These are phyloP conservation scores for Novumbra hubbsi DNA, from an alignment of 2,797 vertebrate genomes.

Conservation along the genomic window DNA sequence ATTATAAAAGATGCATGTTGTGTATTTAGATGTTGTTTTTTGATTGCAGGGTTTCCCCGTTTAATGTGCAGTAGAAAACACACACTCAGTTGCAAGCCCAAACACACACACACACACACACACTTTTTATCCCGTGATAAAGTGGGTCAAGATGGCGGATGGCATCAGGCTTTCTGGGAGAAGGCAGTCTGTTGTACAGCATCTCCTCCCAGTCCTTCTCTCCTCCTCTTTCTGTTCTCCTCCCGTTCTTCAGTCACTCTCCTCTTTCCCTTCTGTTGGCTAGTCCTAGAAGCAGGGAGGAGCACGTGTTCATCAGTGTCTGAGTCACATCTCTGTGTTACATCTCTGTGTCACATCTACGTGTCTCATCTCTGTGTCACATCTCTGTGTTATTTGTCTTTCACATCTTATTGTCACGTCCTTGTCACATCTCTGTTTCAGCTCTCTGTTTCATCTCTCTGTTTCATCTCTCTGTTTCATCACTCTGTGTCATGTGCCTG, in stretches of 20 bases:
- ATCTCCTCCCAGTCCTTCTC: background rate
- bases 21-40: background rate
- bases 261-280: background rate
- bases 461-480: too few species aligned
- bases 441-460: too few species aligned
- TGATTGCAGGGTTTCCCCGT: background rate
- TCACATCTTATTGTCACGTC: too few species aligned
- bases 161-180: background rate
- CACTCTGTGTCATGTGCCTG: too few species aligned
- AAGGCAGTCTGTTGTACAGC: background rate
- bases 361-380: too few species aligned
- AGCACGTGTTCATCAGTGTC: background rate
- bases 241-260: background rate
- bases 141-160: background rate
- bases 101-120: background rate
- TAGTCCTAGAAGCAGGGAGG: too few species aligned
- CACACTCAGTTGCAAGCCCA: too few species aligned
- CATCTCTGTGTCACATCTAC: too few species aligned
- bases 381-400: too few species aligned
- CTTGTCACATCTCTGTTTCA: too few species aligned
- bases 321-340: background rate
- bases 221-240: background rate
- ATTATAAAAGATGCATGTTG: background rate
- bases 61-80: background rate
- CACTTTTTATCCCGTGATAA: background rate